Percentiles rank a stretch among this genome's conserved stretches.
Evolutionary conservation across 2,797 vertebrate species (phyloP).

Genomic region (Morelia viridis): DNA sequence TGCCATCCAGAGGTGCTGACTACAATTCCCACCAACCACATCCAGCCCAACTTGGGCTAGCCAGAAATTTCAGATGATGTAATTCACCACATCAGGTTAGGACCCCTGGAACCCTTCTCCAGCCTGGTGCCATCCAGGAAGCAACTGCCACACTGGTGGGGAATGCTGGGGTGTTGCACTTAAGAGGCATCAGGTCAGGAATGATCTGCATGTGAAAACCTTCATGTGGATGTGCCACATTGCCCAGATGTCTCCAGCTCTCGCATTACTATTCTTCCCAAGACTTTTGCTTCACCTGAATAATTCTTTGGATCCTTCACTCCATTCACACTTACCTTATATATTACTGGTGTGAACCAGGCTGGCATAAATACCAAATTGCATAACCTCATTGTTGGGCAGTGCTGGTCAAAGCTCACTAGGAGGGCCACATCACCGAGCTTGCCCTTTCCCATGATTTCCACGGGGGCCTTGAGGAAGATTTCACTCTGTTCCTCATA

Average conservation of each 20-base stretch:
- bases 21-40: not conserved
- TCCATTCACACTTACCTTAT: conserved; percentile 79
- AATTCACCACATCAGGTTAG: not conserved
- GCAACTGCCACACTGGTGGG: not conserved
- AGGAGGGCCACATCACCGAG: conserved; percentile 83
- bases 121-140: not conserved
- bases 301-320: not conserved
- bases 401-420: conserved; percentile 86
- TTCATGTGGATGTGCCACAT: not conserved
- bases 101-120: not conserved
- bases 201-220: not conserved
- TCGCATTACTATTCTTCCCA: not conserved
- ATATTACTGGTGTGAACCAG: conserved; percentile 89
- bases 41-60: not conserved
- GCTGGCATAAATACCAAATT: conserved; percentile 90
- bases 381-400: conserved; percentile 84
- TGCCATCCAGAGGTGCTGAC: not conserved
- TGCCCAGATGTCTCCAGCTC: not conserved
- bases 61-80: not conserved
- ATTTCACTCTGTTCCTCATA: conserved; percentile 87
- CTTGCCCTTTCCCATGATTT: conserved; percentile 82
- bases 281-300: not conserved
- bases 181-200: not conserved
- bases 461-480: conserved; percentile 84
- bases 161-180: not conserved